Base-by-base conservation (phyloP, 1,140 invertebrate genomes). In the Sitophilus oryzae region DNA sequence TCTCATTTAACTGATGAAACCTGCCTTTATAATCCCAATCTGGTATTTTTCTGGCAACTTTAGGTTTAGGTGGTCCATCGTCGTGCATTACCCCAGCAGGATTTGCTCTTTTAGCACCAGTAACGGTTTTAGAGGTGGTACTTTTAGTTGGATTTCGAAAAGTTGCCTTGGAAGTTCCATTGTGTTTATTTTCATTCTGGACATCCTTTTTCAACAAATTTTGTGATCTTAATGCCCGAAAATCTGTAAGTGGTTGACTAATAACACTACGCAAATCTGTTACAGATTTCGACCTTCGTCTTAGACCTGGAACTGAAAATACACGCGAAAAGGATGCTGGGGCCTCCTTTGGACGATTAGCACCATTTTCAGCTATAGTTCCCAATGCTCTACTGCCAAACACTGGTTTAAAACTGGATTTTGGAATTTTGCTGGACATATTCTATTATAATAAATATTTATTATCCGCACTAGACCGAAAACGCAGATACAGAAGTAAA, bases 21-120 rank as follows among this genome's bases (percentile, higher is more conserved):
- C 59, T 22, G 9, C 20, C 43, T 56, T 60, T 60, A 35, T 60
- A 60, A 52, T 60, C 59, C 59, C 59, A 60, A 35, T 50, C 51
- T 25, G 59, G 53, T n/a, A 60, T 53, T 35, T 60, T 60, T 51
- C 50, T 57, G 2, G 45, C 21, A 9, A 53, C 18, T 44, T 60
- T 60, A 5, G 52, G 36, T 41, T 59, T 59, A 3, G 30, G 35
- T 35, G 21, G 23, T 34, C 45, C 52, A 23, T 47, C 44, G 6
- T 46, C 53, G 1, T 40, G n/a, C 25, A 41, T 56, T 36, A 15
- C 19, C 2, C 9, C 16, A 14, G 44, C 43, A 19, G 44, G 16
- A n/a, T 10, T 8, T 16, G 30, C 6, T 19, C 41, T 45, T 45
- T 45, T 43, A 37, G 25, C 15, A 5, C 42, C 40, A 19, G 30